Conservation (phyloP, 2,888 invertebrate genomes). For the Leucophora obtusa region DNA sequence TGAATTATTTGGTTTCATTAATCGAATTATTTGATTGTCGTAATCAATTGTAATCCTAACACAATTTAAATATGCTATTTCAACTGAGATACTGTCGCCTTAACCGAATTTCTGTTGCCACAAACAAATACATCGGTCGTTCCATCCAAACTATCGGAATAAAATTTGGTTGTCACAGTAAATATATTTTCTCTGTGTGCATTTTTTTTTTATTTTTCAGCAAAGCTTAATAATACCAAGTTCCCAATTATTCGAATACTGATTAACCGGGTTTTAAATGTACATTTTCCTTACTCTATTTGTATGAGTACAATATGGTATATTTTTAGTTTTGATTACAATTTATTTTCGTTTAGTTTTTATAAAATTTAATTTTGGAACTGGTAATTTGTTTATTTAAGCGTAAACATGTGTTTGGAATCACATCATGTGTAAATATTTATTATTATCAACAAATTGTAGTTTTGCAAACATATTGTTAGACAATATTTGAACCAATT, state of each 20-base stretch:
- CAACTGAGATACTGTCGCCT: too few species aligned
- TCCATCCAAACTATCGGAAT: too few species aligned
- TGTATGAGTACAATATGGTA: neutral
- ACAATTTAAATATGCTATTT: too few species aligned
- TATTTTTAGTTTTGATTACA: slow-evolving; percentile 21
- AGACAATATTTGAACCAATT: neutral
- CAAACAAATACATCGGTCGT: too few species aligned
- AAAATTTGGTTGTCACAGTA: too few species aligned
- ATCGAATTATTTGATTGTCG: too few species aligned
- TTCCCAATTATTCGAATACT: neutral
- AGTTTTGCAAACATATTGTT: neutral
- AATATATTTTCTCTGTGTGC: too few species aligned
- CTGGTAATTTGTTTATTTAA: slow-evolving; percentile 45
- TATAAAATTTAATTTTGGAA: neutral
- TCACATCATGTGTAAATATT: slow-evolving; percentile 4
- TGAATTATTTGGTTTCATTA: too few species aligned
- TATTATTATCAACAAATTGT: neutral
- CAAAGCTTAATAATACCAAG: too few species aligned
- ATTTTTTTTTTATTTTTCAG: too few species aligned
- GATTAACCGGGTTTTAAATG: neutral
- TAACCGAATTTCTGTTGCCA: too few species aligned
- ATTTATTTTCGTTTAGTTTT: neutral
- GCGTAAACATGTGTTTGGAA: slow-evolving; percentile 50
- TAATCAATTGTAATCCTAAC: too few species aligned
- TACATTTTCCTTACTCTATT: neutral